A percentile compares a stretch with the other conserved stretches of the same genome.
Evolutionary conservation across 2,113 vertebrate species (phyloP).

Genomic region (Ahaetulla prasina): DNA sequence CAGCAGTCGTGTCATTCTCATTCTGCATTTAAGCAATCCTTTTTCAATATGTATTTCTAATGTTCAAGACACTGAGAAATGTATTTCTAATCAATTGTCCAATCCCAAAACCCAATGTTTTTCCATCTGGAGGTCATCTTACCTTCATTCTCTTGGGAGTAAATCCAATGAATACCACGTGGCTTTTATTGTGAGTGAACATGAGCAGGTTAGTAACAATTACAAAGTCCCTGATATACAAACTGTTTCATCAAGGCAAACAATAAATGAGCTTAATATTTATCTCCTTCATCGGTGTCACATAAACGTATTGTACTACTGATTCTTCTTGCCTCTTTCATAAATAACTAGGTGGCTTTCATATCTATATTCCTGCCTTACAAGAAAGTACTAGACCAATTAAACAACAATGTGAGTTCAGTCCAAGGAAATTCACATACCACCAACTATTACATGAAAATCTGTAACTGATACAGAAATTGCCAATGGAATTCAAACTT

Average conservation of each 20-base stretch:
- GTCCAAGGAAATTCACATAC: background rate
- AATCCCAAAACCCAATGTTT: background rate
- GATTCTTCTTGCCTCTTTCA: background rate
- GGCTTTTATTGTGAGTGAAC: background rate
- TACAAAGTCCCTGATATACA: background rate
- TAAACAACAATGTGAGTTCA: background rate
- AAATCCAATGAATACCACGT: background rate
- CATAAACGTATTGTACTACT: background rate
- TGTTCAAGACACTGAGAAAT: accelerated
- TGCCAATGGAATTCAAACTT: slow-evolving; percentile 13
- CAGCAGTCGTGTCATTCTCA: background rate
- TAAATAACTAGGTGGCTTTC: background rate
- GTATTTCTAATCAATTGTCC: background rate
- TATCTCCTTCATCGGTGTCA: background rate
- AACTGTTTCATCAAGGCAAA: background rate
- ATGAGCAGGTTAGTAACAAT: background rate
- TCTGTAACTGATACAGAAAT: slow-evolving; percentile 8
- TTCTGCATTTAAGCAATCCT: background rate
- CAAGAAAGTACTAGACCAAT: slow-evolving; percentile 22
- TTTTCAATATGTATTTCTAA: background rate
- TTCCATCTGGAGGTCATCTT: background rate
- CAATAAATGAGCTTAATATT: background rate
- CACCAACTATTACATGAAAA: background rate
- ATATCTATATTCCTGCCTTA: background rate
- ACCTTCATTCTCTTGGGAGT: background rate